A percentile compares a stretch with the other conserved stretches of the same genome.
phyloP scores from a whole-genome alignment of 2,113 vertebrate genomes.

The Corythoichthys intestinalis region DNA sequence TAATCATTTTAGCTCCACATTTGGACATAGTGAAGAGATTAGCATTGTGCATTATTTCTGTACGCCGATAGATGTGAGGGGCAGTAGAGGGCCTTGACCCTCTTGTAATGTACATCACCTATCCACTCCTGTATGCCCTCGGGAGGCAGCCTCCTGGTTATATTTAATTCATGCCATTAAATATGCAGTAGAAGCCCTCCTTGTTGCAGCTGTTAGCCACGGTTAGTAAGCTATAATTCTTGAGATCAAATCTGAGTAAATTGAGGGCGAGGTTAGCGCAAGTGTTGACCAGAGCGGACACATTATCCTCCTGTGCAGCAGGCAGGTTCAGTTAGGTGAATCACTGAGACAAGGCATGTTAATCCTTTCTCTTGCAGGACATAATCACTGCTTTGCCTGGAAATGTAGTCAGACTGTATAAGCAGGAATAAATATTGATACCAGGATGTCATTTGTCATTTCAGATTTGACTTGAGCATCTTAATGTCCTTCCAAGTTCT shows the following conservation, averaged over 20 bases:
- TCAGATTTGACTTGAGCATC: conserved; percentile 27
- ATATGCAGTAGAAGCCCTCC: conserved; percentile 61
- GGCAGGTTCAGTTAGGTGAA: conserved; percentile 63
- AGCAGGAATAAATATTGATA: not conserved
- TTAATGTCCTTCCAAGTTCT: not conserved
- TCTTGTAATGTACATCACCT: conserved; percentile 48
- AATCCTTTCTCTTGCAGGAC: conserved; percentile 49
- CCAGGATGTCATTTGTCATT: not conserved
- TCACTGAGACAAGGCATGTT: conserved; percentile 34
- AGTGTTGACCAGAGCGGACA: conserved; percentile 43
- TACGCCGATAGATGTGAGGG: conserved; percentile 31
- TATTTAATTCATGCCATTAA: conserved; percentile 70
- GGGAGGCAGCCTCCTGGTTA: conserved; percentile 56
- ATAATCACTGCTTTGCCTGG: conserved; percentile 31
- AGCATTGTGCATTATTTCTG: conserved; percentile 3
- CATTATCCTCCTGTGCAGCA: conserved; percentile 49
- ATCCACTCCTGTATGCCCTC: conserved; percentile 34
- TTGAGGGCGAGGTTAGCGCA: conserved; percentile 55
- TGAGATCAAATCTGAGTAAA: conserved; percentile 64
- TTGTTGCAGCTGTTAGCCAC: conserved; percentile 64
- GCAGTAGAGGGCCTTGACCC: conserved; percentile 33
- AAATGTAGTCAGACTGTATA: conserved; percentile 12
- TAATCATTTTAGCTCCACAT: not conserved
- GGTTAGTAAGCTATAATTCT: conserved; percentile 62
- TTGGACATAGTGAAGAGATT: not conserved